Evolutionary conservation across 1,140 invertebrate species (phyloP), one percentile per base, ranked within the genome.

Genomic region (Papilio polyxenes): DNA sequence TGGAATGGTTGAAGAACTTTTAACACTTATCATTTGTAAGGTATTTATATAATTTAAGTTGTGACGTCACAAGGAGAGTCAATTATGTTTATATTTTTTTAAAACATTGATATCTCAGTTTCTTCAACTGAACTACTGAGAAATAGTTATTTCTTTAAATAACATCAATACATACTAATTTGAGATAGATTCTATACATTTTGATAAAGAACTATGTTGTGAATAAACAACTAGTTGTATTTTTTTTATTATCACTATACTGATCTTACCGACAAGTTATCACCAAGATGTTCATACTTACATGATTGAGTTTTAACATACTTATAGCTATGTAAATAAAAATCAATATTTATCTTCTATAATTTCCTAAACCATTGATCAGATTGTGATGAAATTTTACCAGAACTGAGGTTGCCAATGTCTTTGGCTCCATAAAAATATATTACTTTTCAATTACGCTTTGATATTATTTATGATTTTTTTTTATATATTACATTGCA

Each of bases 201-300:
- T 80, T 6, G 37, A 69, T 69, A 80, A 69, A 80, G 78, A 80
- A 48, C 78, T 80, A 59, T 78, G 76, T 62, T 69, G 78, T 80
- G 77, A 65, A 37, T 37, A 37, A 65, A 65, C 40, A 65, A 65
- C 40, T 40, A 79, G 59, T 53, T 59, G 56, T 79, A 59, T 78
- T 77, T 77, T 44, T 56, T 80, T 65, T 65, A 62, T 37, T 69
- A 65, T 80, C 59, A 62, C 78, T 80, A 69, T 69, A 69, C 78
- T 80, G 78, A 80, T 80, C 78, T 80, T 80, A 80, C 37, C 56
- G 62, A 51, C 44, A 80, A 65, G 78, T 65, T 80, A 80, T 80
- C 78, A 80, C 78, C 56, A 69, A 40, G 78, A 80, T 80, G 59
- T 65, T 79, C 77, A 65, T 69, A 80, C 78, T 80, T 80, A 80